These are phyloP conservation scores for Macrotrachela quadricornifera DNA, from an alignment of 1,140 invertebrate species.

Conservation along the genomic window DNA sequence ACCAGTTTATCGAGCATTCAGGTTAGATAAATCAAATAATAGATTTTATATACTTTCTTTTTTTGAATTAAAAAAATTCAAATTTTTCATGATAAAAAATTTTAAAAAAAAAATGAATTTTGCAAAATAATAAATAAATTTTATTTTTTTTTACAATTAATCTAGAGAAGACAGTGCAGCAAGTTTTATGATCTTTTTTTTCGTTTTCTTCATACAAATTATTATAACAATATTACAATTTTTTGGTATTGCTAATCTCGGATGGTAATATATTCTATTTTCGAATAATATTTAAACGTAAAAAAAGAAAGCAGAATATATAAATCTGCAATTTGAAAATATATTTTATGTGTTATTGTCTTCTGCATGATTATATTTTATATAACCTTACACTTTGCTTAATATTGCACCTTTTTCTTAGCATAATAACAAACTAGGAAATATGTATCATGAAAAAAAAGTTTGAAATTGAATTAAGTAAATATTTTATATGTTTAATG, in stretches of 20 bases:
- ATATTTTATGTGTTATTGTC: neutral
- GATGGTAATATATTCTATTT: conserved; percentile 59
- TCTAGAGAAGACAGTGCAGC: conserved; percentile 84
- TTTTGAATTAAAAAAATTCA: neutral
- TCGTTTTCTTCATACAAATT: conserved; percentile 94
- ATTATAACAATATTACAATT: conserved; percentile 59
- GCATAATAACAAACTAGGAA: too few relatives aligned
- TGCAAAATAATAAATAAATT: too few relatives aligned
- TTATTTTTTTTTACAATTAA: neutral
- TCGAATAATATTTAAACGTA: too few relatives aligned
- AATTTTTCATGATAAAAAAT: neutral
- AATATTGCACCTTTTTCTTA: too few relatives aligned
- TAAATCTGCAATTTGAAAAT: too few relatives aligned
- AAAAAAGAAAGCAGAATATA: too few relatives aligned
- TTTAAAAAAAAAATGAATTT: too few relatives aligned
- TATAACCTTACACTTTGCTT: neutral
- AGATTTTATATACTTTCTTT: neutral
- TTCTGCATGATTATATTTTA: neutral
- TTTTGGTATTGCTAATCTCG: conserved; percentile 52
- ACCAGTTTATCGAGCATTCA: conserved; percentile 62
- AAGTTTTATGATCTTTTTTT: conserved; percentile 99
- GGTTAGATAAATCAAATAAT: conserved; percentile 31
- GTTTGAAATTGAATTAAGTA: too few relatives aligned
- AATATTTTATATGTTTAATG: conserved; percentile 18
- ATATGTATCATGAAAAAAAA: too few relatives aligned